These are phyloP conservation scores for Mystacides longicornis DNA, from an alignment of 2,888 invertebrate genomes.

Conservation along the genomic window DNA sequence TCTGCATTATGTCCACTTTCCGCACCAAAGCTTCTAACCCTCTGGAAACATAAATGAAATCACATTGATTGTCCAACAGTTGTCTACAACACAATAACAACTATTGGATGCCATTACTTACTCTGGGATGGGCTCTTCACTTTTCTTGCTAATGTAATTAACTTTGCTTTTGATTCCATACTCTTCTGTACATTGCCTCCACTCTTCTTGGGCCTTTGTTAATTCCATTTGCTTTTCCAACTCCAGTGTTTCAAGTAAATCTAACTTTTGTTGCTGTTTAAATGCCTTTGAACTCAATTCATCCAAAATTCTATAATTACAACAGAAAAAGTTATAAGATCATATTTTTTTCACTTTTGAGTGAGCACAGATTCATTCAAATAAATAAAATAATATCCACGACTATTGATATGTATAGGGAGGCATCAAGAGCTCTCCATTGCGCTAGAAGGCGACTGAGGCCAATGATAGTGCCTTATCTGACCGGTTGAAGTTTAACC, in stretches of 20 bases:
- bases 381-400: no score
- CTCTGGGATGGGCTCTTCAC: not conserved
- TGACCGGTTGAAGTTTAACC: no score
- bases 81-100: no score
- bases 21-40: not conserved
- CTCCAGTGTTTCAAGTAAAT: constrained; percentile 4
- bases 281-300: not conserved
- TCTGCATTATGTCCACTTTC: constrained; percentile 16
- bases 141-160: not conserved
- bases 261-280: not conserved
- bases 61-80: not conserved
- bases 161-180: not conserved
- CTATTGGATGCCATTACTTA: no score
- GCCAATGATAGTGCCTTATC: no score
- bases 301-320: constrained; percentile 3
- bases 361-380: no score
- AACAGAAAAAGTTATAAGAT: no score
- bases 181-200: not conserved
- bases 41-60: not conserved
- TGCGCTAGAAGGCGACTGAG: no score
- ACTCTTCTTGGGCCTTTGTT: not conserved
- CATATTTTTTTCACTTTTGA: no score
- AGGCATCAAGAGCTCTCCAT: no score
- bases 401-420: no score
- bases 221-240: not conserved